Evolutionary conservation across 2,113 vertebrate genomes (phyloP).

Genomic region (Heterocephalus glaber): DNA sequence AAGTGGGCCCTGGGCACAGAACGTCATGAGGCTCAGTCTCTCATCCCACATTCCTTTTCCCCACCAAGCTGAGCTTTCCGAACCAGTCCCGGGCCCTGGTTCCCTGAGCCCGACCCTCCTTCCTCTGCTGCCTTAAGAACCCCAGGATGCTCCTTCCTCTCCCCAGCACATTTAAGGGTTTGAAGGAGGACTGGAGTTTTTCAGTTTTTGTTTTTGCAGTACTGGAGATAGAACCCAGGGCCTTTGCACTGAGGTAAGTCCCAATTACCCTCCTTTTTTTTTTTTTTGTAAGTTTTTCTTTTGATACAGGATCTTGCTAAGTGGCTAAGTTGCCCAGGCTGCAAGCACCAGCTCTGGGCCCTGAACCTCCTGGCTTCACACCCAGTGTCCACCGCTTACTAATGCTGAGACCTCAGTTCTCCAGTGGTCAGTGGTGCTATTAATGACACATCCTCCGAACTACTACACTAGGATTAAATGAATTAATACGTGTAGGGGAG

Average conservation of each 20-base stretch:
- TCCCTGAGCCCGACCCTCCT: background rate
- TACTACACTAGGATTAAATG: background rate
- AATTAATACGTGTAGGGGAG: background rate
- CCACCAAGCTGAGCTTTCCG: background rate
- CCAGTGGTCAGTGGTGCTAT: background rate
- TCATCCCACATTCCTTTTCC: background rate
- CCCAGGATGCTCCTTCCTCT: background rate
- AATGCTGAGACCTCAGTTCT: background rate
- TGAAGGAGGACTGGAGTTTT: background rate
- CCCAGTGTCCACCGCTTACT: background rate
- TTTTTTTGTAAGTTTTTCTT: background rate
- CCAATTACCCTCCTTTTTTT: background rate
- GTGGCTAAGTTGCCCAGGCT: background rate
- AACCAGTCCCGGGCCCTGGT: background rate
- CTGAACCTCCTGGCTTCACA: background rate
- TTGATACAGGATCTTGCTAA: background rate
- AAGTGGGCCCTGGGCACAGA: background rate
- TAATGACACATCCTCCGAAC: background rate
- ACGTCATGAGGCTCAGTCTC: background rate
- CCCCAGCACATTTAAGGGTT: background rate
- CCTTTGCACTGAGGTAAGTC: background rate
- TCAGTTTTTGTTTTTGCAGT: background rate
- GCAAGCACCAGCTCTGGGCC: background rate
- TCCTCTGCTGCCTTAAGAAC: background rate
- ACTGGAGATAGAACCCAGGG: background rate